phyloP scores from a whole-genome alignment of 2,888 invertebrate genomes.

The Nomada goodeniana region DNA sequence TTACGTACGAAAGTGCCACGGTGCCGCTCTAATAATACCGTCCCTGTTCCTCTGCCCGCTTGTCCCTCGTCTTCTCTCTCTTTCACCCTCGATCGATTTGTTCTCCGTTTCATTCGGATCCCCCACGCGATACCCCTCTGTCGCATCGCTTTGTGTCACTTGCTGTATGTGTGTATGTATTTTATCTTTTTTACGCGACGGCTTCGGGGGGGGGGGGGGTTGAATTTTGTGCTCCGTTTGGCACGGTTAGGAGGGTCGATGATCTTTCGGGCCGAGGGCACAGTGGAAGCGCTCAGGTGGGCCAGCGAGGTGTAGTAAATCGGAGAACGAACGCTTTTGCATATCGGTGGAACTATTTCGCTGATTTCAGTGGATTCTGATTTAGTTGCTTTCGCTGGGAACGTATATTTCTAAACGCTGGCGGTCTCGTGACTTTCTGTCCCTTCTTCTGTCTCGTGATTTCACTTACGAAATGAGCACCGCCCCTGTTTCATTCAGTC shows the following conservation, averaged over 20 bases:
- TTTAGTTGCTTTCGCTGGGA: no score
- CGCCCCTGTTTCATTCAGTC: no score
- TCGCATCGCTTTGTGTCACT: neutral
- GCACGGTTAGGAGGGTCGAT: neutral
- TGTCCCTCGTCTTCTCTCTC: neutral
- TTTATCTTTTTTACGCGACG: neutral
- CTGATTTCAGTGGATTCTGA: no score
- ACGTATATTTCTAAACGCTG: no score
- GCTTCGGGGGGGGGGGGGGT: no score
- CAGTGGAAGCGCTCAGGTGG: slow-evolving; percentile 4
- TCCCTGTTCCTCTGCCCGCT: neutral
- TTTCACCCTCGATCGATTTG: neutral
- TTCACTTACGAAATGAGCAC: no score
- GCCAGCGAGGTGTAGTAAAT: neutral
- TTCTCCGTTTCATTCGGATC: neutral
- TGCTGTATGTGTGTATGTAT: neutral
- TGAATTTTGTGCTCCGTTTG: neutral
- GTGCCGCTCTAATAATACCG: slow-evolving; percentile 36
- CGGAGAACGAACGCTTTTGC: neutral
- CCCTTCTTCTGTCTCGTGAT: no score
- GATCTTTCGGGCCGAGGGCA: slow-evolving; percentile 19
- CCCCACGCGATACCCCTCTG: neutral
- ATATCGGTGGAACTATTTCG: neutral
- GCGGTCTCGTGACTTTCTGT: no score
- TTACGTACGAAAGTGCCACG: slow-evolving; percentile 72